Evolutionary conservation across 2,113 vertebrate species (phyloP).

Genomic region (Pongo abelii): DNA sequence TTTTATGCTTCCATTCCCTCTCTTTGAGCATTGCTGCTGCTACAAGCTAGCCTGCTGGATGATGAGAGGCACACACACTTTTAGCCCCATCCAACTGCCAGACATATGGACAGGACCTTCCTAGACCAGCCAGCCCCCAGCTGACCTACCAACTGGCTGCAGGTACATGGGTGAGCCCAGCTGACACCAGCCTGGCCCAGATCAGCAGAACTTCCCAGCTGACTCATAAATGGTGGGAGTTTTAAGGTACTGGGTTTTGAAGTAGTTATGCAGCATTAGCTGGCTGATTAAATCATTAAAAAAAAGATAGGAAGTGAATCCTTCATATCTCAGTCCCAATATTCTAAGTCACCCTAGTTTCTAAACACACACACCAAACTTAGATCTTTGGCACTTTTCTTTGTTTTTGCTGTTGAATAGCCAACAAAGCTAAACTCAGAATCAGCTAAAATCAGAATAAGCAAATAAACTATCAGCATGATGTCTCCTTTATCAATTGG

Average conservation of each 20-base stretch:
- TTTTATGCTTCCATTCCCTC: neutral
- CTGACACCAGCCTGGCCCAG: neutral
- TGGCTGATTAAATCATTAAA: neutral
- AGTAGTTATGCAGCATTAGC: neutral
- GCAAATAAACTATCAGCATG: neutral
- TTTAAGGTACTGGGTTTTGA: neutral
- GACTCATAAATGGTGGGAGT: neutral
- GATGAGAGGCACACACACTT: neutral
- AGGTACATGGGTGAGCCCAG: neutral
- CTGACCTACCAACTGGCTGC: neutral
- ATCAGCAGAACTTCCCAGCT: neutral
- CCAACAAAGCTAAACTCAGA: constrained; percentile 5
- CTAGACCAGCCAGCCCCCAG: neutral
- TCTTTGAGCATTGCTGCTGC: neutral
- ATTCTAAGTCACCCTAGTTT: neutral
- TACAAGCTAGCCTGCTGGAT: neutral
- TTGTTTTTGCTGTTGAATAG: neutral
- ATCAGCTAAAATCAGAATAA: neutral
- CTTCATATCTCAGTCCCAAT: neutral
- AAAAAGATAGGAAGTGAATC: neutral
- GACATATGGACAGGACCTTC: neutral
- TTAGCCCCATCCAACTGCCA: neutral
- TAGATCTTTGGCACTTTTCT: neutral
- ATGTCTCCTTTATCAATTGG: neutral
- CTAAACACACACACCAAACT: neutral